Evolutionary conservation across 23 tunicate genomes (phyloP).

Genomic region (Phallusia fumigata): DNA sequence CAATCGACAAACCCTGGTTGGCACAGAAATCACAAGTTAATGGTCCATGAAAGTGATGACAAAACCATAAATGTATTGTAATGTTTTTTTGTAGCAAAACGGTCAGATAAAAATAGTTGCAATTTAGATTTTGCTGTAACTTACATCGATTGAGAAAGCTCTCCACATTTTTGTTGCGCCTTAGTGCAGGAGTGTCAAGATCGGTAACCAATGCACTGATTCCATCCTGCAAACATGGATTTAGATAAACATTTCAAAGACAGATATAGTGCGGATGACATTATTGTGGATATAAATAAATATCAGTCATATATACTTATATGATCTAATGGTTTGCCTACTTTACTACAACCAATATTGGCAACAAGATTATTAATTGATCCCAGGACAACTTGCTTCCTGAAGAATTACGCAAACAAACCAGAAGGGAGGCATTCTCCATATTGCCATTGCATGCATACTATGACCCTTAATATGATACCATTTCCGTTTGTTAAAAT

Average conservation of each 20-base stretch:
- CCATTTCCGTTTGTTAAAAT: no score
- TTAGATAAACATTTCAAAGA: not conserved
- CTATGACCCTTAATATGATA: no score
- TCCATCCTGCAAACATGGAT: conserved; percentile 56
- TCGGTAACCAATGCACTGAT: conserved; percentile 82
- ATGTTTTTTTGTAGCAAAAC: no score
- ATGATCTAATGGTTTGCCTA: no score
- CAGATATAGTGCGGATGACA: not conserved
- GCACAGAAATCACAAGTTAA: no score
- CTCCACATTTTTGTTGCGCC: conserved; percentile 92
- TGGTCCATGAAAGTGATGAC: no score
- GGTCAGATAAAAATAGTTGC: not conserved
- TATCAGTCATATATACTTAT: no score
- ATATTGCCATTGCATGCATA: no score
- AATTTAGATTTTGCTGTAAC: conserved; percentile 14
- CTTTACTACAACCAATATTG: not conserved
- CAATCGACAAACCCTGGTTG: no score
- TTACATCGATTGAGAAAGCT: conserved; percentile 90
- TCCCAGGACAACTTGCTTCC: not conserved
- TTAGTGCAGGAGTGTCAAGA: conserved; percentile 76
- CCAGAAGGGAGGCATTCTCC: no score
- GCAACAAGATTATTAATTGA: not conserved
- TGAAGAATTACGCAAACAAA: not conserved
- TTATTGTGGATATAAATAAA: no score
- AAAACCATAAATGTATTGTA: no score